Percentiles rank a stretch among this genome's conserved stretches.
These are phyloP conservation scores for Hemibagrus guttatus DNA, from an alignment of 2,797 vertebrate species.

Conservation along the genomic window DNA sequence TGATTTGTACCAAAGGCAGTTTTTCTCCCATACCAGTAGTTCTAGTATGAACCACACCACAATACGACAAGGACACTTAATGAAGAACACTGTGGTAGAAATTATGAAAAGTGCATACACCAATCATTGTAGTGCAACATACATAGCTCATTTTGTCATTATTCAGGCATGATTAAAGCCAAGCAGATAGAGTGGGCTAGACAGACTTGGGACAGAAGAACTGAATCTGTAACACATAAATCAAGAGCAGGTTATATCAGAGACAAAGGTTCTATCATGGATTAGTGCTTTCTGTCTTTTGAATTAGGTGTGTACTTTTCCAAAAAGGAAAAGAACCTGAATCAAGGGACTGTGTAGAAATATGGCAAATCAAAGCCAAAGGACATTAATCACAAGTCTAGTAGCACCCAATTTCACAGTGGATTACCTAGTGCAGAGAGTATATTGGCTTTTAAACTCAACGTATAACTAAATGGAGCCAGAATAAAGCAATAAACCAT, in stretches of 20 bases:
- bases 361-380: constrained; percentile 48
- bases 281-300: constrained; percentile 8
- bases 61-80: constrained; percentile 53
- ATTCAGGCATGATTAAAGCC: constrained; percentile 22
- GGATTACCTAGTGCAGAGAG: constrained; percentile 68
- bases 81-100: constrained; percentile 25
- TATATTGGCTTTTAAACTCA: constrained; percentile 54
- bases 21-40: constrained; percentile 32
- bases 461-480: constrained; percentile 60
- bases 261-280: not conserved
- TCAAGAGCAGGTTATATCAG: constrained; percentile 7
- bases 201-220: constrained; percentile 10
- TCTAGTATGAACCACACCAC: constrained; percentile 29
- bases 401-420: constrained; percentile 84
- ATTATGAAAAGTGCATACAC: constrained; percentile 18
- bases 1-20: constrained; percentile 37
- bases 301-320: not conserved
- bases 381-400: constrained; percentile 62
- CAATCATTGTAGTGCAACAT: constrained; percentile 36
- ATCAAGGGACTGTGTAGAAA: constrained; percentile 32
- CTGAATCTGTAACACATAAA: constrained; percentile 21
- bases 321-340: constrained; percentile 5
- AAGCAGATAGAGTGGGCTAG: constrained; percentile 13
- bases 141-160: constrained; percentile 18
- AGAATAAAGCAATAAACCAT: constrained; percentile 52